Evolutionary conservation across 1,140 invertebrate genomes (phyloP).

Genomic region (Drosophila mauritiana): DNA sequence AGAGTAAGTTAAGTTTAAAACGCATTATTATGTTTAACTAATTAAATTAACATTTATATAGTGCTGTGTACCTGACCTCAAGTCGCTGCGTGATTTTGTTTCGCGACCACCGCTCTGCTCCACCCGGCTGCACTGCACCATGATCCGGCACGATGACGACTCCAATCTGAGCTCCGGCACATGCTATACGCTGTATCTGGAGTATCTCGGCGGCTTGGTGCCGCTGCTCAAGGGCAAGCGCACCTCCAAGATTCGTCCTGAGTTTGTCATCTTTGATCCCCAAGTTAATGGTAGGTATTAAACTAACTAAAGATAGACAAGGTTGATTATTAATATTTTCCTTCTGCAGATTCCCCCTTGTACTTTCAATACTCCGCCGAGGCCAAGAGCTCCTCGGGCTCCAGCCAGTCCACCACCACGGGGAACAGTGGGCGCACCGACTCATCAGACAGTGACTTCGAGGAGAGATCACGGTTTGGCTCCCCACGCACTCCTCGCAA

Average conservation of each 20-base stretch:
- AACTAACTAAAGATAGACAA: neutral
- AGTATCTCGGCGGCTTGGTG: constrained; percentile 97
- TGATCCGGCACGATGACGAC: constrained; percentile 96
- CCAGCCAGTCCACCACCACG: constrained; percentile 85
- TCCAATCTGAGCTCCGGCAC: constrained; percentile 88
- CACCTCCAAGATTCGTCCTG: constrained; percentile 98
- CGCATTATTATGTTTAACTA: neutral
- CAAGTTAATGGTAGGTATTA: constrained; percentile 89
- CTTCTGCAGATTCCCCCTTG: constrained; percentile 61
- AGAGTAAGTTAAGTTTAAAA: constrained; percentile 87
- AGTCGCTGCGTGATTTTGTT: constrained; percentile 95
- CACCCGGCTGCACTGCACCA: constrained; percentile 96
- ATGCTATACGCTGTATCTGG: constrained; percentile 97
- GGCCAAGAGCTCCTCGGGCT: constrained; percentile 85
- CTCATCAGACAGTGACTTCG: constrained; percentile 92
- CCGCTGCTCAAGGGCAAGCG: constrained; percentile 97
- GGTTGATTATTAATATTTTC: neutral
- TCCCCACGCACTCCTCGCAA: constrained; percentile 89
- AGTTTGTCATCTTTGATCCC: constrained; percentile 99
- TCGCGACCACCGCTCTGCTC: constrained; percentile 94
- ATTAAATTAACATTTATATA: neutral
- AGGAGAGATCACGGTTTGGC: constrained; percentile 86
- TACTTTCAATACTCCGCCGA: constrained; percentile 84
- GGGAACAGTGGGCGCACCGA: constrained; percentile 86
- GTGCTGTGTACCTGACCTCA: constrained; percentile 96